Conservation (phyloP, 2,797 vertebrate genomes). For the Garrulus glandarius region DNA sequence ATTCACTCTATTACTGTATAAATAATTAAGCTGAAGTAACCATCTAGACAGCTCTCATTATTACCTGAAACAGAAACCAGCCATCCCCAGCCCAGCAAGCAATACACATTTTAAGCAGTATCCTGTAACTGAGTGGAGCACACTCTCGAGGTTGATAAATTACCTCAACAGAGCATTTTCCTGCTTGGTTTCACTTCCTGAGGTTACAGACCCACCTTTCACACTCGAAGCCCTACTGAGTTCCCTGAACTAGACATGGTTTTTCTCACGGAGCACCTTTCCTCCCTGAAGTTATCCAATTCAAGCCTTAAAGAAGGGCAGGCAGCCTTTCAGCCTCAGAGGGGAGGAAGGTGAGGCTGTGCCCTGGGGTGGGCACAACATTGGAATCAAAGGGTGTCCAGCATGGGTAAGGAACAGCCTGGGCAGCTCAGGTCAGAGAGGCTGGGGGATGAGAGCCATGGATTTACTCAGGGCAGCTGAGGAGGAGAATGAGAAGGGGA, state of each 20-base stretch:
- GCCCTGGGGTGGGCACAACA: background rate
- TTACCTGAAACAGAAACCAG: background rate
- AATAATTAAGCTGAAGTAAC: background rate
- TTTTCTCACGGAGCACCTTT: background rate
- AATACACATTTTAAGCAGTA: background rate
- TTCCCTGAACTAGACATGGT: rapidly evolving
- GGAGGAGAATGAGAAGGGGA: background rate
- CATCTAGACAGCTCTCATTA: background rate
- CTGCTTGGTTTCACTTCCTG: background rate
- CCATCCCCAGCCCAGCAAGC: background rate
- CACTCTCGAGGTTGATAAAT: background rate
- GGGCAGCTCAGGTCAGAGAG: background rate
- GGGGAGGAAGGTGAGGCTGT: background rate
- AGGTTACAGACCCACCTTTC: background rate
- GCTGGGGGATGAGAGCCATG: background rate
- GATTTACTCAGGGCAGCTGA: background rate
- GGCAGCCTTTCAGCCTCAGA: background rate
- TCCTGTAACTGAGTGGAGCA: background rate
- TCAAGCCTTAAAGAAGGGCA: background rate
- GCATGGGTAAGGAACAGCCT: background rate
- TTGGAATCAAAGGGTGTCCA: background rate
- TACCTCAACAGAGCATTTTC: background rate
- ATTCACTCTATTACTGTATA: background rate
- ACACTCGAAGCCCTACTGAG: background rate
- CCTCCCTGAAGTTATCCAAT: too few relatives aligned